Evolutionary conservation across 2,113 vertebrate species (phyloP).

Genomic region (Seriola quinqueradiata): DNA sequence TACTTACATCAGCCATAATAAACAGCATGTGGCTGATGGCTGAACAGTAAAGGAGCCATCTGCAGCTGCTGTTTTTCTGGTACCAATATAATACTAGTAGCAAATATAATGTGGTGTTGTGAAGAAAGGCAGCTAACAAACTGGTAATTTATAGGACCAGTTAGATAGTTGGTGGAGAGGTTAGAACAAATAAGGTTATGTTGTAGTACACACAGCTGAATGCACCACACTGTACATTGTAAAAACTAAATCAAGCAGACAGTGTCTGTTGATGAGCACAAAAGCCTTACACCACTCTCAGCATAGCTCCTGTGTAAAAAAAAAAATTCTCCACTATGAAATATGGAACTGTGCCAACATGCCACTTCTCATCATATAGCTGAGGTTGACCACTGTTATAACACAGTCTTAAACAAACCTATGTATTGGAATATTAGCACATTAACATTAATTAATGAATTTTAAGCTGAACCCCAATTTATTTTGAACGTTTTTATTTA

Average conservation of each 20-base stretch:
- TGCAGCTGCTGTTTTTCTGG: conserved; percentile 25
- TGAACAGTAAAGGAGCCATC: conserved; percentile 12
- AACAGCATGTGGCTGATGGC: conserved; percentile 16
- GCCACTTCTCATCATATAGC: background rate
- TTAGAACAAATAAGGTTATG: background rate
- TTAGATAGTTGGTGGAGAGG: background rate
- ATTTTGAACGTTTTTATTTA: background rate
- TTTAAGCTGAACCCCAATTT: background rate
- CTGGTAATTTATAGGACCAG: conserved; percentile 8
- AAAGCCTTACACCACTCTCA: conserved; percentile 15
- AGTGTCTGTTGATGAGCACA: conserved; percentile 9
- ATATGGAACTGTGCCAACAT: background rate
- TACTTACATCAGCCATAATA: background rate
- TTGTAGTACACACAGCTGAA: conserved; percentile 7
- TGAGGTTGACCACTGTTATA: background rate
- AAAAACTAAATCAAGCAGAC: conserved; percentile 24
- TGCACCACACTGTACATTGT: conserved; percentile 15
- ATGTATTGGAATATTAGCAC: background rate
- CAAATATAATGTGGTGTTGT: background rate
- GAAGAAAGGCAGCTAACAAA: background rate
- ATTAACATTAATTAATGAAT: background rate
- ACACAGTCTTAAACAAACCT: background rate
- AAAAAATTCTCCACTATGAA: background rate
- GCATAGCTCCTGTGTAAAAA: background rate
- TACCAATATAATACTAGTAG: background rate